Percentiles rank a stretch among this genome's conserved stretches.
phyloP scores from a whole-genome alignment of 2,888 invertebrate genomes.

The Hemistola chrysoprasaria region DNA sequence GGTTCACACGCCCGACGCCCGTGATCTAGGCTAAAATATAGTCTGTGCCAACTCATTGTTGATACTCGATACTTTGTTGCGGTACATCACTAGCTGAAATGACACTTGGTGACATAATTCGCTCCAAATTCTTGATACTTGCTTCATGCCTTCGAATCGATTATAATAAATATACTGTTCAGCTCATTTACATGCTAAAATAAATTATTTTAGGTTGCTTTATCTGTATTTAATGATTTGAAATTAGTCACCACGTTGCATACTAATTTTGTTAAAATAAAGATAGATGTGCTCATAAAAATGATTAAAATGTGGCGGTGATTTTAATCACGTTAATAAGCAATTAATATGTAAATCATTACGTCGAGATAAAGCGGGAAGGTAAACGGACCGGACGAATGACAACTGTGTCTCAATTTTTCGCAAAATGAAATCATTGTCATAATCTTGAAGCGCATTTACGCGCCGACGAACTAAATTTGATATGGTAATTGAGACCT shows the following conservation, averaged over 20 bases:
- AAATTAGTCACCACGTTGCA: no score
- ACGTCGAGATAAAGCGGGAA: conserved; percentile 57
- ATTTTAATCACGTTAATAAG: conserved; percentile 50
- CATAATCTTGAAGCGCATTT: conserved; percentile 40
- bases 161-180: no score
- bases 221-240: no score
- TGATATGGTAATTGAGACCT: conserved; percentile 16
- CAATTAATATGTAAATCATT: conserved; percentile 74
- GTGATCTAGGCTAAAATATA: conserved; percentile 36
- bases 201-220: no score
- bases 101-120: neutral
- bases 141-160: no score
- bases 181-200: no score
- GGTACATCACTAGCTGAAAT: conserved; percentile 19
- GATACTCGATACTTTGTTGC: conserved; percentile 18
- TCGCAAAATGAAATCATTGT: conserved; percentile 20
- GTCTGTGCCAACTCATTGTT: conserved; percentile 16
- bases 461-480: conserved; percentile 35
- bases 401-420: conserved; percentile 32
- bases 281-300: conserved; percentile 17
- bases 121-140: no score
- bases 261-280: no score
- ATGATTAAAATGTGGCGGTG: conserved; percentile 31
- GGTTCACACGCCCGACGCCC: conserved; percentile 55
- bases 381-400: conserved; percentile 49